These are phyloP conservation scores for Asbolus verrucosus DNA, from an alignment of 1,140 invertebrate species.

Conservation along the genomic window DNA sequence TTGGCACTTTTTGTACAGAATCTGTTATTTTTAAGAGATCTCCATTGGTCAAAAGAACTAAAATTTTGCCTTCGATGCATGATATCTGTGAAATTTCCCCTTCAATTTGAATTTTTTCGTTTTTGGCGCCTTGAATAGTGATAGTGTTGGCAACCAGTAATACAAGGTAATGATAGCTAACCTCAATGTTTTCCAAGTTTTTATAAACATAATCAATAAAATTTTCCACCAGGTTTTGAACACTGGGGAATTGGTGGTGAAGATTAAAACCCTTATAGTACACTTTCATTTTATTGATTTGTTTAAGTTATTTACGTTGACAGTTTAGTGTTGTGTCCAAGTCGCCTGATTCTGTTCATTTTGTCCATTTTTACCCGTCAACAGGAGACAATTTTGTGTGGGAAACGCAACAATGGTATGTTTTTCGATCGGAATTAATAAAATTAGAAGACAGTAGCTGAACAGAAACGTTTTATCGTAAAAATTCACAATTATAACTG, in stretches of 20 bases:
- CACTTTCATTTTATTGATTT: conserved; percentile 61
- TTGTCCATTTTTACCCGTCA: no score
- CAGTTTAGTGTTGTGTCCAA: conserved; percentile 74
- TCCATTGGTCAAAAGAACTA: conserved; percentile 37
- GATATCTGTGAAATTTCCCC: no score
- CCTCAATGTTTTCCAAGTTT: conserved; percentile 42
- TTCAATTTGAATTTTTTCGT: no score
- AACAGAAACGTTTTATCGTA: no score
- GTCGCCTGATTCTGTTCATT: conserved; percentile 76
- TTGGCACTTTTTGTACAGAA: conserved; percentile 43
- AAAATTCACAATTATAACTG: no score
- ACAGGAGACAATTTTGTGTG: neutral
- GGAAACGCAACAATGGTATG: neutral
- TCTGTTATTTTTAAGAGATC: conserved; percentile 40
- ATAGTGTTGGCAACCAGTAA: conserved; percentile 27
- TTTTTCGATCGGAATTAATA: no score
- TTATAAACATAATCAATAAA: conserved; percentile 44
- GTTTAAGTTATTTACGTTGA: conserved; percentile 50
- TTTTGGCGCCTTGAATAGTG: conserved; percentile 31
- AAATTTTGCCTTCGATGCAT: conserved; percentile 52
- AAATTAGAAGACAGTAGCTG: no score
- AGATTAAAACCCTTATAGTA: conserved; percentile 58
- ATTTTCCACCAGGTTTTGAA: conserved; percentile 46
- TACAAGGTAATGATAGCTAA: conserved; percentile 43
- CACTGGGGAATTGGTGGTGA: conserved; percentile 53